phyloP scores from a whole-genome alignment of 2,797 vertebrate genomes.

The Enteromius afrohamiltoni region DNA sequence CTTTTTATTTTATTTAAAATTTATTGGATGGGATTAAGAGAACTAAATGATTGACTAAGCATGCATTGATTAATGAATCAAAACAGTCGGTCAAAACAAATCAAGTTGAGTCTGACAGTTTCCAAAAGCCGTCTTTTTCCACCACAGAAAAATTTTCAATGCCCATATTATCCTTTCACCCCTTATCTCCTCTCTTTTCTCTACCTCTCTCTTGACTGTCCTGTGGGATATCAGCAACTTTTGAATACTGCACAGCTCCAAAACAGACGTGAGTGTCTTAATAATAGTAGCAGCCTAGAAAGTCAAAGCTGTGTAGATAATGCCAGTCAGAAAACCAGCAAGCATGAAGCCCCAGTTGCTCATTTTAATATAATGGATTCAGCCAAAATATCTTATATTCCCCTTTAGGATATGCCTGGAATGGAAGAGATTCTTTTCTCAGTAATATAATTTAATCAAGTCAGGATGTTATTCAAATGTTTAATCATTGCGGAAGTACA shows the following conservation, averaged over 20 bases:
- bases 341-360: slow-evolving; percentile 18
- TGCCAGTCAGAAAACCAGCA: slow-evolving; percentile 35
- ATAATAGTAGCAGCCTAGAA: slow-evolving; percentile 36
- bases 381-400: slow-evolving; percentile 11
- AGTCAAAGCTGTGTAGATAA: slow-evolving; percentile 17
- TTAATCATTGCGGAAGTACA: neutral
- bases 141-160: neutral
- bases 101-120: neutral
- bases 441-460: slow-evolving; percentile 22
- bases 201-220: slow-evolving; percentile 22
- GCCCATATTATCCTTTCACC: slow-evolving; percentile 18
- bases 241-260: slow-evolving; percentile 30
- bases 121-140: slow-evolving; percentile 12
- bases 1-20: neutral
- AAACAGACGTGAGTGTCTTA: slow-evolving; percentile 20
- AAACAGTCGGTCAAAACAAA: no score
- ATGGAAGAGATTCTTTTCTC: neutral
- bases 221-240: slow-evolving; percentile 36
- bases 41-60: neutral
- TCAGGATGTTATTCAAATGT: neutral
- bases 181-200: neutral
- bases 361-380: slow-evolving; percentile 30
- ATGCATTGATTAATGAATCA: neutral
- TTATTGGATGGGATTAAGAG: neutral
- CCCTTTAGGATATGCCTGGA: slow-evolving; percentile 13